These are phyloP conservation scores for Acanthurus tractus DNA, from an alignment of 2,797 vertebrate species.

Conservation along the genomic window DNA sequence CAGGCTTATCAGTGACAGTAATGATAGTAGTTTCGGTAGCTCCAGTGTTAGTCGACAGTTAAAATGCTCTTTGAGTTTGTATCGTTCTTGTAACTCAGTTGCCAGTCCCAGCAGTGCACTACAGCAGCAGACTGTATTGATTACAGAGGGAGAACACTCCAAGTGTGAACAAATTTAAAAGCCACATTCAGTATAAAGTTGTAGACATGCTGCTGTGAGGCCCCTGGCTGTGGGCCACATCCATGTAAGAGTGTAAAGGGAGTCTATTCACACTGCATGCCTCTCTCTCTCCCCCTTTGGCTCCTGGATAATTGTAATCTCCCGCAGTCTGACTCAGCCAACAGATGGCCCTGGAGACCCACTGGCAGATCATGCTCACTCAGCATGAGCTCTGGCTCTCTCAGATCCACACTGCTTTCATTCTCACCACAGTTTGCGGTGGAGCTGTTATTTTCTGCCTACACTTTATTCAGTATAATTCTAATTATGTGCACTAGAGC, in stretches of 20 bases:
- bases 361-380: constrained; percentile 70
- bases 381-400: constrained; percentile 65
- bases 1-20: constrained; percentile 21
- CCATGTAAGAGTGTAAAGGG: constrained; percentile 45
- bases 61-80: constrained; percentile 33
- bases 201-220: constrained; percentile 65
- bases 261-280: constrained; percentile 56
- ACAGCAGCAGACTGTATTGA: constrained; percentile 49
- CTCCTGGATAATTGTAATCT: constrained; percentile 72
- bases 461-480: constrained; percentile 44
- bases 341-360: constrained; percentile 80
- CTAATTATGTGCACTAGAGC: constrained; percentile 53
- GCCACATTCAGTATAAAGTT: constrained; percentile 48
- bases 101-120: constrained; percentile 32
- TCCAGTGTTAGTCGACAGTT: constrained; percentile 25
- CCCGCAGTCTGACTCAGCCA: constrained; percentile 70
- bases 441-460: constrained; percentile 28
- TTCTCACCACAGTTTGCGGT: constrained; percentile 49
- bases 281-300: constrained; percentile 34
- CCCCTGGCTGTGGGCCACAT: constrained; percentile 64
- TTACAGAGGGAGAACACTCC: constrained; percentile 56
- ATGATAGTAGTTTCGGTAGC: constrained; percentile 21
- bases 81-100: constrained; percentile 19
- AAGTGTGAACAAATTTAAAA: constrained; percentile 67
- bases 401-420: constrained; percentile 64